phyloP scores from a whole-genome alignment of 2,113 vertebrate genomes.

The Sylvietta virens region DNA sequence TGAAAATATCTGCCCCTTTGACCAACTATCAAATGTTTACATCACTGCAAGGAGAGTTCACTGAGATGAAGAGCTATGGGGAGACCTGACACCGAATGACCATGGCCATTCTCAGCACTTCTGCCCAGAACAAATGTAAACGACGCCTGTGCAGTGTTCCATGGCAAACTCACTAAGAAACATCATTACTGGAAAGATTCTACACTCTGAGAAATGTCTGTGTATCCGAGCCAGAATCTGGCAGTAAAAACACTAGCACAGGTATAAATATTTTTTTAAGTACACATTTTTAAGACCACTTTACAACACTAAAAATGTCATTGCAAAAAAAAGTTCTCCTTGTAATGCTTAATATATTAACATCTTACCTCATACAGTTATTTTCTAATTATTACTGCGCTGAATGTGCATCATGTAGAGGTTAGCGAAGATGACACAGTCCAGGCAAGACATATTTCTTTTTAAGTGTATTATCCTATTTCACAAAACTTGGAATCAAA shows the following conservation, averaged over 20 bases:
- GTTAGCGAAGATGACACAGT: neutral
- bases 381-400: neutral
- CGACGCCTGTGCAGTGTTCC: neutral
- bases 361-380: slow-evolving; percentile 18
- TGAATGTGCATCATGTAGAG: neutral
- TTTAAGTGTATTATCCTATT: neutral
- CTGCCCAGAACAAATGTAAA: neutral
- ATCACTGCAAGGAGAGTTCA: neutral
- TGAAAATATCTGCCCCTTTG: neutral
- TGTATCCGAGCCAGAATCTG: neutral
- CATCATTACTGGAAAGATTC: neutral
- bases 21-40: neutral
- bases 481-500: neutral
- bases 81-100: neutral
- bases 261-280: neutral
- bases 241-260: neutral
- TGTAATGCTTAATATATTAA: neutral
- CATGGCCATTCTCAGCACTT: neutral
- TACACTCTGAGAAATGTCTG: neutral
- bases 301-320: neutral
- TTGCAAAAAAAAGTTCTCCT: neutral
- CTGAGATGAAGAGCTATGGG: neutral
- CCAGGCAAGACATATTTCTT: neutral
- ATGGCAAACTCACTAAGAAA: slow-evolving; percentile 2
- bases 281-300: neutral